Evolutionary conservation across 1,140 invertebrate genomes (phyloP).

Genomic region (Planococcus citri): DNA sequence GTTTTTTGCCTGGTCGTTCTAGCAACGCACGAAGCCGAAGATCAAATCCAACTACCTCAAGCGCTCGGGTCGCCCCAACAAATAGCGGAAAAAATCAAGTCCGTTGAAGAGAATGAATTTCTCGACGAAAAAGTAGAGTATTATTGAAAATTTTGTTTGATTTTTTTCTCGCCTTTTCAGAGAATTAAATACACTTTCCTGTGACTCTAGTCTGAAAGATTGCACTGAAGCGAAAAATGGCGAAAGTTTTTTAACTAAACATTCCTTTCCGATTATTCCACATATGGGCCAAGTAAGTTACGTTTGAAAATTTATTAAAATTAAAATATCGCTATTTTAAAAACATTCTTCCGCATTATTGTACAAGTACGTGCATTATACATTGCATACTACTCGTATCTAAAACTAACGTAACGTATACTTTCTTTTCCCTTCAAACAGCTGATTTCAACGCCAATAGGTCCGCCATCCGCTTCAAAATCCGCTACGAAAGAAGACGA

Average conservation of each 20-base stretch:
- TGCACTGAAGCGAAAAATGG: conserved; percentile 30
- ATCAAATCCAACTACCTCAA: neutral
- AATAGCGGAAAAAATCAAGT: neutral
- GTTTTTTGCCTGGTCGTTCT: too few species aligned
- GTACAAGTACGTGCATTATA: conserved; percentile 7
- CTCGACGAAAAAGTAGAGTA: too few species aligned
- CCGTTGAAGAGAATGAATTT: too few species aligned
- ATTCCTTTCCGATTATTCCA: conserved; percentile 37
- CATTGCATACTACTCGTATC: conserved; percentile 9
- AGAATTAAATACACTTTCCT: neutral
- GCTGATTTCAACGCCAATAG: conserved; percentile 48
- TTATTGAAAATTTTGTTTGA: too few species aligned
- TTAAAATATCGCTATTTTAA: too few species aligned
- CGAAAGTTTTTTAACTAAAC: conserved; percentile 30
- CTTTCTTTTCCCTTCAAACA: conserved; percentile 31
- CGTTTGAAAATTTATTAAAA: conserved; percentile 15
- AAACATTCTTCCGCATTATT: too few species aligned
- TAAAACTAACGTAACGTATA: too few species aligned
- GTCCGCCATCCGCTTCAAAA: conserved; percentile 33
- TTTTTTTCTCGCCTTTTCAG: neutral
- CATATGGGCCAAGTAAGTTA: conserved; percentile 37
- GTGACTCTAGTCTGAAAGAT: neutral
- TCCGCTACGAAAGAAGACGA: neutral
- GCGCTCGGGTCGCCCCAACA: neutral
- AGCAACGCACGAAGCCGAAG: neutral